Evolutionary conservation across 2,113 vertebrate genomes (phyloP).

Genomic region (Lepisosteus osseus): DNA sequence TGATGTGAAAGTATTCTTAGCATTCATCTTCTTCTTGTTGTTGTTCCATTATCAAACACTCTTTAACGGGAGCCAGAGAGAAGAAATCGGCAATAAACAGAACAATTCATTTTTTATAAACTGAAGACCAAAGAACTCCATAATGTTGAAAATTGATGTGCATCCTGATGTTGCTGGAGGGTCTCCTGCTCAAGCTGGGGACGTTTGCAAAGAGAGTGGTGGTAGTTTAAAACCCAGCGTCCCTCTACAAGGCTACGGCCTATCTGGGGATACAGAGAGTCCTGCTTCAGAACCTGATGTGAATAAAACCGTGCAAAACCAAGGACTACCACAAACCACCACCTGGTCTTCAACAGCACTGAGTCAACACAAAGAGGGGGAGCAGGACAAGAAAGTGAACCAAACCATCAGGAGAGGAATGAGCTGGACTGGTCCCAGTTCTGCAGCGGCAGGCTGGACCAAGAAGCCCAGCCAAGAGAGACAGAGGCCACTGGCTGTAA

Average conservation of each 20-base stretch:
- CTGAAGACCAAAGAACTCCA: too few species aligned
- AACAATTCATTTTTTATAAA: too few species aligned
- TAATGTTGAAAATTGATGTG: too few species aligned
- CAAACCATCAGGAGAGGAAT: constrained; percentile 52
- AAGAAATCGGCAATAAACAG: background rate
- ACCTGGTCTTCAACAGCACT: background rate
- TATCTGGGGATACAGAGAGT: too few species aligned
- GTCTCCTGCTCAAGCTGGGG: too few species aligned
- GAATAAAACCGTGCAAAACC: background rate
- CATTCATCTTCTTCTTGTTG: background rate
- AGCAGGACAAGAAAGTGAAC: constrained; percentile 54
- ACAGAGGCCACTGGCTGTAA: background rate
- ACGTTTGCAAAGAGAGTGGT: too few species aligned
- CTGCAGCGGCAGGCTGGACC: constrained; percentile 31
- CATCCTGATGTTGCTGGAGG: too few species aligned
- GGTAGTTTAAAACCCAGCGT: too few species aligned
- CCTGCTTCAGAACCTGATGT: background rate
- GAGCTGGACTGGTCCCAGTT: constrained; percentile 50
- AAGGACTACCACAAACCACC: background rate
- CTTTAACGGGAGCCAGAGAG: background rate
- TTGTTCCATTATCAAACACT: background rate
- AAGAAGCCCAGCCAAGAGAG: constrained; percentile 43
- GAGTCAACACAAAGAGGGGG: constrained; percentile 14
- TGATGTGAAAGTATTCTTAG: background rate
- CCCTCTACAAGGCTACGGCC: too few species aligned